Conservation (phyloP, 2,797 vertebrate genomes). For the Sarcophilus harrisii region DNA sequence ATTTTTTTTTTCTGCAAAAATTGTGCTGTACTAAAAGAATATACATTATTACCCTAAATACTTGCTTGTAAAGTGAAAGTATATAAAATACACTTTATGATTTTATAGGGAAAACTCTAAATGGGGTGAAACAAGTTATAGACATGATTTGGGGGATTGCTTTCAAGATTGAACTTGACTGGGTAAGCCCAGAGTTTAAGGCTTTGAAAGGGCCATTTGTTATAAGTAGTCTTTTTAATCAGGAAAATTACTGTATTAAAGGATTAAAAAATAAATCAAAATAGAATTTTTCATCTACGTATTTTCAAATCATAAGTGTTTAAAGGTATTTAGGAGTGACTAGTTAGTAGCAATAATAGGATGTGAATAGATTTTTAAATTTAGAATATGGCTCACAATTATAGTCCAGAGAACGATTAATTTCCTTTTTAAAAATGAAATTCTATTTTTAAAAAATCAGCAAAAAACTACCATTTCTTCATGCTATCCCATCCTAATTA, state of each 20-base stretch:
- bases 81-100: not conserved
- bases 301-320: not conserved
- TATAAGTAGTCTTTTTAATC: not conserved
- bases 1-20: not conserved
- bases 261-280: not conserved
- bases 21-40: not conserved
- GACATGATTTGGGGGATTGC: not conserved
- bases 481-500: not conserved
- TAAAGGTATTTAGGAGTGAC: not conserved
- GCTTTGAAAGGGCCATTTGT: not conserved
- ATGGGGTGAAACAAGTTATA: not conserved
- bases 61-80: not conserved
- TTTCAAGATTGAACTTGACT: not conserved
- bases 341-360: not conserved
- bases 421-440: not conserved
- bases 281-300: not conserved
- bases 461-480: not conserved
- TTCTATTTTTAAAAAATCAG: not conserved
- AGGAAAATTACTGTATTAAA: not conserved
- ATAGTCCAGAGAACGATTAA: not conserved
- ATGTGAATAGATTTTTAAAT: not conserved
- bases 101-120: not conserved
- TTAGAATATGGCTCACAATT: not conserved
- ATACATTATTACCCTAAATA: not conserved
- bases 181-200: not conserved